A percentile compares a stretch with the other conserved stretches of the same genome.
Evolutionary conservation across 2,888 invertebrate genomes (phyloP).

Genomic region (Rhingia campestris): DNA sequence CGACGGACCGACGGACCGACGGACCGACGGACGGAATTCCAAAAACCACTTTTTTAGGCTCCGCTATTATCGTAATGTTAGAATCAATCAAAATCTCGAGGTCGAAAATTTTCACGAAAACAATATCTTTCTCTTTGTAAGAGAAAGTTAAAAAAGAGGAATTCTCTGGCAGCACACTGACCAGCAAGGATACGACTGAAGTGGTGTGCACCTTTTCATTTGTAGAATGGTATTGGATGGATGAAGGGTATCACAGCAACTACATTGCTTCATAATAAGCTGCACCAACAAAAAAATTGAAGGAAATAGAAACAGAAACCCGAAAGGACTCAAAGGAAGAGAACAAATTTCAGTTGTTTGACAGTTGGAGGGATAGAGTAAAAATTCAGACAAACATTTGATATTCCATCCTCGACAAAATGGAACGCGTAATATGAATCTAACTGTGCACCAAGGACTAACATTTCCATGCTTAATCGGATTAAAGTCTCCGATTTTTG

Average conservation of each 20-base stretch:
- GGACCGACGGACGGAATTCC: no score
- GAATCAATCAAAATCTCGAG: no score
- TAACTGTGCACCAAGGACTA: conserved; percentile 1
- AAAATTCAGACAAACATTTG: conserved; percentile 32
- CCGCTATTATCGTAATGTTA: no score
- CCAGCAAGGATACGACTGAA: neutral
- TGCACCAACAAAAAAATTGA: conserved; percentile 2
- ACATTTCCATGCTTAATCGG: conserved; percentile 22
- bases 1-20: no score
- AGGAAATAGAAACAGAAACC: neutral
- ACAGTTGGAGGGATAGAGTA: conserved; percentile 3
- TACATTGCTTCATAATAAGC: neutral
- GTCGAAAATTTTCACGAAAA: no score
- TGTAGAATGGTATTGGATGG: neutral
- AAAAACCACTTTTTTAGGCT: no score
- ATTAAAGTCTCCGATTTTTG: conserved; percentile 23
- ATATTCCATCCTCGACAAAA: conserved; percentile 38
- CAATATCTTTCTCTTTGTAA: no score
- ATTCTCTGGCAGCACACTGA: conserved; percentile 7
- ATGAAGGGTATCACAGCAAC: neutral
- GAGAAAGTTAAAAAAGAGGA: no score
- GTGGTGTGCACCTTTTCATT: neutral
- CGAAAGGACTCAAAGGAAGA: neutral
- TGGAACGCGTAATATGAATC: conserved; percentile 52
- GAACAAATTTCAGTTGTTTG: neutral